Evolutionary conservation across 2,888 invertebrate genomes (phyloP).

Genomic region (Lasiommata megera): DNA sequence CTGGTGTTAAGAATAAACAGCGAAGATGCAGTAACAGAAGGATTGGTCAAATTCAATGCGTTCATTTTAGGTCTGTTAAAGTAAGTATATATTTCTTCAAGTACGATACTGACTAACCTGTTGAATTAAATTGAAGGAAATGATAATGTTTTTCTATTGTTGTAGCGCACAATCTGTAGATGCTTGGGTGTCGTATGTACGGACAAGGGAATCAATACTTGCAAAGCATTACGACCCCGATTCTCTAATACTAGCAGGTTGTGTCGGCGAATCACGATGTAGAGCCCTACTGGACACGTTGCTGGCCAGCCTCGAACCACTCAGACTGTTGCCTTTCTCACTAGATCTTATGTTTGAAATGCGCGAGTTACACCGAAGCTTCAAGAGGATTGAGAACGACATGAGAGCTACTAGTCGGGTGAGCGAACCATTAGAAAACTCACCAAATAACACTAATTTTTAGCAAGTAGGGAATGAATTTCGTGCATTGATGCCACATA

Average conservation of each 20-base stretch:
- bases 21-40: conserved; percentile 91
- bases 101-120: neutral
- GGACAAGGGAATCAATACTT: conserved; percentile 90
- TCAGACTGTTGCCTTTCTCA: conserved; percentile 90
- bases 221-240: conserved; percentile 89
- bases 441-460: neutral
- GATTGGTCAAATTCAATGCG: conserved; percentile 93
- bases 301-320: conserved; percentile 88
- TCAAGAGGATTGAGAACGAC: conserved; percentile 84
- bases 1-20: conserved; percentile 91
- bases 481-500: conserved; percentile 49
- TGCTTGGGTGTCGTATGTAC: conserved; percentile 93
- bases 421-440: conserved; percentile 37
- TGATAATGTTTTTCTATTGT: neutral
- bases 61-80: conserved; percentile 93
- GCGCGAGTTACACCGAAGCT: conserved; percentile 87
- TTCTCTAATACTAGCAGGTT: conserved; percentile 86
- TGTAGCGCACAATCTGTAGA: conserved; percentile 91
- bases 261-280: conserved; percentile 78
- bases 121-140: neutral
- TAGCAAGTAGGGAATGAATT: conserved; percentile 35
- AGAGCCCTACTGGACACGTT: conserved; percentile 86
- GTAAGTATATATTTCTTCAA: conserved; percentile 71
- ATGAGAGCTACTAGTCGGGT: conserved; percentile 78
- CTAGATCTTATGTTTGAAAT: conserved; percentile 91